phyloP scores from a whole-genome alignment of 35 echinoderm and acorn worm species.

The Apostichopus japonicus region DNA sequence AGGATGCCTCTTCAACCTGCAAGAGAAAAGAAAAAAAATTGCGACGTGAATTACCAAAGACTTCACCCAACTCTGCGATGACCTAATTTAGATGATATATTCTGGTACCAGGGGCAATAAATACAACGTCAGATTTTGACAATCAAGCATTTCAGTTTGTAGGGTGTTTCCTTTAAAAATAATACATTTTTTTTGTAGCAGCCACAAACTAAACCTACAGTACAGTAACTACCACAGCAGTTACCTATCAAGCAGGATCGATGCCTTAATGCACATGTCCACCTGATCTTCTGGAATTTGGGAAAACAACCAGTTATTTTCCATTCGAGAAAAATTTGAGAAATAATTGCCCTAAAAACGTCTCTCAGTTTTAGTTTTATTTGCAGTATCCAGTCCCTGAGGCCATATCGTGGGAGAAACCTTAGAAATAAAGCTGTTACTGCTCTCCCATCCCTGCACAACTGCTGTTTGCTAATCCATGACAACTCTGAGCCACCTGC shows the following conservation, averaged over 20 bases:
- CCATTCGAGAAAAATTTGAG: constrained; percentile 11
- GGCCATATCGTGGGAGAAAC: neutral
- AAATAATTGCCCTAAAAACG: constrained; percentile 50
- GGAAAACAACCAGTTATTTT: neutral
- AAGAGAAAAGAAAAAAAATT: neutral
- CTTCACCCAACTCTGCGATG: too few relatives aligned
- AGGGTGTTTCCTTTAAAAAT: too few relatives aligned
- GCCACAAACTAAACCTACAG: too few relatives aligned
- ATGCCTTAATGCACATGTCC: neutral
- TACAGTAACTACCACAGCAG: too few relatives aligned
- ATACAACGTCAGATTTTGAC: too few relatives aligned
- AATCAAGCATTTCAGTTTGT: too few relatives aligned
- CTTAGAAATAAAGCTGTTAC: neutral
- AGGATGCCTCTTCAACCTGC: constrained; percentile 45
- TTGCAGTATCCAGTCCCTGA: neutral
- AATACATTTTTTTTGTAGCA: too few relatives aligned
- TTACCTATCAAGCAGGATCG: too few relatives aligned
- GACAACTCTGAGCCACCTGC: neutral
- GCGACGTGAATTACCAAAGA: too few relatives aligned
- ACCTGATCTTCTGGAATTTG: constrained; percentile 29
- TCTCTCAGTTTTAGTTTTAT: constrained; percentile 33
- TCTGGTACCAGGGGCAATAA: too few relatives aligned
- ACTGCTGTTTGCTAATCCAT: neutral
- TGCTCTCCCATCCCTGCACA: neutral
- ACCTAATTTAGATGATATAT: too few relatives aligned